A percentile compares a stretch with the other conserved stretches of the same genome.
Conservation (phyloP, 2,888 invertebrate species). For the Acleris literana region DNA sequence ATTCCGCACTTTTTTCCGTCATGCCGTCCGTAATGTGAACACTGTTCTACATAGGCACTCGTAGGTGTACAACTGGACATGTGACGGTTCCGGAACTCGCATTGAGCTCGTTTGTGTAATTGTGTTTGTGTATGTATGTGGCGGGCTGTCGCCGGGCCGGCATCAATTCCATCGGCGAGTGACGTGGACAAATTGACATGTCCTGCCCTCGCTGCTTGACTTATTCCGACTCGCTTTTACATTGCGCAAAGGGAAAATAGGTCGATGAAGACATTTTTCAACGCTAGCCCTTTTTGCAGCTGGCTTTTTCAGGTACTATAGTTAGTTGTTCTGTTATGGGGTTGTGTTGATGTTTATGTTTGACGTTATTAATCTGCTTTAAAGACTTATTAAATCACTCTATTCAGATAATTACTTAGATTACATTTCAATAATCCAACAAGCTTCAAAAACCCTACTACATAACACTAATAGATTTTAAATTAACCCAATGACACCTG, state of each 20-base stretch:
- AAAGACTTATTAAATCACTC: too few relatives aligned
- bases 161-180: conserved; percentile 45
- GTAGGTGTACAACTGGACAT: conserved; percentile 4
- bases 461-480: too few relatives aligned
- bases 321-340: not conserved
- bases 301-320: not conserved
- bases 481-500: too few relatives aligned
- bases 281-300: conserved; percentile 16
- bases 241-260: conserved; percentile 30
- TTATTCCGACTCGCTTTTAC: conserved; percentile 35
- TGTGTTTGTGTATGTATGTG: conserved; percentile 50
- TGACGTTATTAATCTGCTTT: too few relatives aligned
- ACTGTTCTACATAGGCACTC: conserved; percentile 1
- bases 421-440: too few relatives aligned
- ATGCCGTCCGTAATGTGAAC: too few relatives aligned
- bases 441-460: too few relatives aligned
- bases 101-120: conserved; percentile 50
- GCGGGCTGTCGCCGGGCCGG: conserved; percentile 43
- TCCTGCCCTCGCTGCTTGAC: conserved; percentile 48
- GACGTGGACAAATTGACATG: conserved; percentile 67
- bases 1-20: conserved; percentile 23
- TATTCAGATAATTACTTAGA: too few relatives aligned
- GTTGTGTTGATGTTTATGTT: too few relatives aligned
- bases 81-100: conserved; percentile 38
- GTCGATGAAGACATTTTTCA: conserved; percentile 32